Conservation (phyloP, 1,140 invertebrate species). For the Thaumatotibia leucotreta region DNA sequence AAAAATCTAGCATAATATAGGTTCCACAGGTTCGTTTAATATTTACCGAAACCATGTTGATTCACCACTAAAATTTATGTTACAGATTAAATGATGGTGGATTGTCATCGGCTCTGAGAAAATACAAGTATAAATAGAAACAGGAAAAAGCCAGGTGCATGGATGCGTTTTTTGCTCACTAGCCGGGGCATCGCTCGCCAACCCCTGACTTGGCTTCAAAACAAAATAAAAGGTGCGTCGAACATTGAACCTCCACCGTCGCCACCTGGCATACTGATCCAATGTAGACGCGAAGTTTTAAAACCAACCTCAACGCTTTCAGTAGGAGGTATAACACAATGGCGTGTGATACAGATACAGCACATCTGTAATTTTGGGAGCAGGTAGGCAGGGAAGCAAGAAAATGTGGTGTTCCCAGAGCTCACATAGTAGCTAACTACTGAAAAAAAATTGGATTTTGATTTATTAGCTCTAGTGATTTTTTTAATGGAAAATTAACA, state of each 20-base stretch:
- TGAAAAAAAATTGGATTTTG: no score
- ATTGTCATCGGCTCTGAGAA: not conserved
- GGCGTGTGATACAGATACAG: no score
- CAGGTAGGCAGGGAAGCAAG: not conserved
- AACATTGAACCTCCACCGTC: constrained; percentile 48
- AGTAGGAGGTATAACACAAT: not conserved
- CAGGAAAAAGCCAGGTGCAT: constrained; percentile 46
- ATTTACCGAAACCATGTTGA: not conserved
- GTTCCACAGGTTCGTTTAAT: not conserved
- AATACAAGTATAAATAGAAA: not conserved
- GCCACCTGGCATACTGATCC: constrained; percentile 43
- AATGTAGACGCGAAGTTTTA: not conserved
- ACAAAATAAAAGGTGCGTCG: constrained; percentile 55
- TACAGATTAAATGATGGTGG: not conserved
- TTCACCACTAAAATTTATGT: not conserved
- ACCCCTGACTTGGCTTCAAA: constrained; percentile 42
- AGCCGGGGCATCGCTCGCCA: constrained; percentile 26
- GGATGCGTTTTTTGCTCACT: constrained; percentile 39
- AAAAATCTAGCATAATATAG: not conserved
- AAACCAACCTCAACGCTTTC: not conserved
- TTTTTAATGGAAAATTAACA: no score
- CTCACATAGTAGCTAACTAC: no score
- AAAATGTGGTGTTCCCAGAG: not conserved
- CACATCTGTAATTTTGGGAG: not conserved
- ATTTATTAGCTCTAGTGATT: no score